Conservation (phyloP, 2,113 vertebrate genomes). For the Taurulus bubalis region DNA sequence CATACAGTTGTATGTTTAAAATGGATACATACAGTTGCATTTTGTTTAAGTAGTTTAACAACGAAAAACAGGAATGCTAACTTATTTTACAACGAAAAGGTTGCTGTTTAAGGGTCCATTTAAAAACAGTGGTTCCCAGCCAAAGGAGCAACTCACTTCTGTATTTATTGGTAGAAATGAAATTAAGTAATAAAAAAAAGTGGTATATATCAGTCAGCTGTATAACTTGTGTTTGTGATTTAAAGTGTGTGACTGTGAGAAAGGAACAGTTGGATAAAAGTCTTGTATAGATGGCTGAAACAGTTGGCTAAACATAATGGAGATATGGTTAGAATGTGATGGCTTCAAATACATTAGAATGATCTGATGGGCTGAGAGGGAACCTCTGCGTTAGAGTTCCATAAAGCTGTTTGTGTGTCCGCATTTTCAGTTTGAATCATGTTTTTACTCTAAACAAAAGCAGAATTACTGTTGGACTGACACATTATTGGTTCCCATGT, state of each 20-base stretch:
- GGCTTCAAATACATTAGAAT: neutral
- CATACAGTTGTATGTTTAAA: slow-evolving; percentile 25
- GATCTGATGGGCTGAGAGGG: neutral
- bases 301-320: neutral
- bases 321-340: neutral
- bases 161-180: neutral
- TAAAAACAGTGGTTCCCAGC: neutral
- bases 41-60: slow-evolving; percentile 20
- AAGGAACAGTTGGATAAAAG: neutral
- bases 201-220: neutral
- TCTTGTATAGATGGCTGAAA: neutral
- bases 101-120: neutral
- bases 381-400: neutral
- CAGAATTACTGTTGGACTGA: slow-evolving; percentile 9
- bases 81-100: neutral
- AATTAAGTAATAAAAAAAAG: neutral
- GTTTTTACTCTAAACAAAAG: slow-evolving; percentile 64
- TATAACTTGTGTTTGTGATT: neutral
- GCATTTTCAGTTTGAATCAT: slow-evolving; percentile 29
- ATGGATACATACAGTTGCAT: neutral
- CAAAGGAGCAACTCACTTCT: neutral
- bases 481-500: slow-evolving; percentile 29
- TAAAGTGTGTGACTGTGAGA: too few species aligned
- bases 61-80: slow-evolving; percentile 3
- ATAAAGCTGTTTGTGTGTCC: slow-evolving; percentile 34